phyloP scores from a whole-genome alignment of 1,140 invertebrate species.

The Oryzaephilus surinamensis region DNA sequence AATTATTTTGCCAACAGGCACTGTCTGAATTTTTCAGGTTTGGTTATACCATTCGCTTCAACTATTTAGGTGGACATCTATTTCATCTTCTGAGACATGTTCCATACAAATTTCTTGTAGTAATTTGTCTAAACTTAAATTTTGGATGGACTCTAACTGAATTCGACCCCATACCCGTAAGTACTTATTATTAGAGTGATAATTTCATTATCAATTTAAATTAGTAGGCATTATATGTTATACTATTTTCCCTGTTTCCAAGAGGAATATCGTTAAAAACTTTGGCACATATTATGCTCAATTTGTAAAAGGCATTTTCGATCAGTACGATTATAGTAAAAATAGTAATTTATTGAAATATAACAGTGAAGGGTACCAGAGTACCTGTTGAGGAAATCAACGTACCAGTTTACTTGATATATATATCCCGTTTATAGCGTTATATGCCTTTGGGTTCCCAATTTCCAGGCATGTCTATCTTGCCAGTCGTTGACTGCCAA shows the following conservation, averaged over 20 bases:
- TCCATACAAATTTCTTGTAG: slow-evolving; percentile 1
- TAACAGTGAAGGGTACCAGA: neutral
- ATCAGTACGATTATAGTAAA: slow-evolving; percentile 4
- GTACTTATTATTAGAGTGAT: neutral
- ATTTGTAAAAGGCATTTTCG: neutral
- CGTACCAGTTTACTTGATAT: slow-evolving; percentile 1
- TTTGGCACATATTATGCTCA: slow-evolving; percentile 1
- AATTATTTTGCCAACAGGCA: too few relatives aligned
- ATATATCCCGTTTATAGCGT: too few relatives aligned
- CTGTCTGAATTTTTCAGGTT: neutral
- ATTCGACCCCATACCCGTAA: slow-evolving; percentile 2
- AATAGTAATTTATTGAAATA: neutral
- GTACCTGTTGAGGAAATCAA: slow-evolving; percentile 1
- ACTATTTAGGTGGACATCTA: neutral
- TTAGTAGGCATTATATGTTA: neutral
- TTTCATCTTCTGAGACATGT: neutral
- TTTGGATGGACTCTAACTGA: neutral
- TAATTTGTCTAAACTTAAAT: neutral
- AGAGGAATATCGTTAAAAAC: slow-evolving; percentile 3
- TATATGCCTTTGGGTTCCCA: too few relatives aligned
- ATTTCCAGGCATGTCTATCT: too few relatives aligned
- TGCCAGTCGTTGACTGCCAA: too few relatives aligned
- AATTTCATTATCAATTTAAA: neutral
- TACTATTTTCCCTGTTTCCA: neutral
- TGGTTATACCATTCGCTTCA: neutral